Percentiles rank a stretch among this genome's conserved stretches.
Evolutionary conservation across 1,140 invertebrate genomes (phyloP).

Genomic region (Drosophila malerkotliana): DNA sequence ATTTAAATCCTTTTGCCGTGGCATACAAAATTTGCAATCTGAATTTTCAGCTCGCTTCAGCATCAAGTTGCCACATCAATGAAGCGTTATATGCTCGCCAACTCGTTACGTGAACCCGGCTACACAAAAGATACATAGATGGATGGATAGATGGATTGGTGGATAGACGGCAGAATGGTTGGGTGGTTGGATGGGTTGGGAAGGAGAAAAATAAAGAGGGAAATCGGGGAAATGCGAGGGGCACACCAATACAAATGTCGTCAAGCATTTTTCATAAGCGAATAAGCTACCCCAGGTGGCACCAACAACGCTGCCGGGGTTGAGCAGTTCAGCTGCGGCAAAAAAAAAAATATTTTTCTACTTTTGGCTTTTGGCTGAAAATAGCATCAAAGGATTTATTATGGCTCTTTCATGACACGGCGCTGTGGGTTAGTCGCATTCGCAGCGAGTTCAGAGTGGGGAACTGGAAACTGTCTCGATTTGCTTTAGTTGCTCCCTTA

Average conservation of each 20-base stretch:
- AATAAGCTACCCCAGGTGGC: conserved; percentile 50
- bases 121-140: conserved; percentile 41
- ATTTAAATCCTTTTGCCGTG: conserved; percentile 49
- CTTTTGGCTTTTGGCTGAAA: conserved; percentile 76
- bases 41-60: conserved; percentile 30
- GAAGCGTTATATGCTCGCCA: conserved; percentile 42
- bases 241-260: conserved; percentile 54
- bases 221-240: neutral
- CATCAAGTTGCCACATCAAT: conserved; percentile 51
- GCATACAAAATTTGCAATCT: conserved; percentile 35
- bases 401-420: conserved; percentile 56
- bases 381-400: conserved; percentile 81
- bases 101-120: conserved; percentile 40
- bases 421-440: conserved; percentile 24
- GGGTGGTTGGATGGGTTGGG: conserved; percentile 6
- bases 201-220: neutral
- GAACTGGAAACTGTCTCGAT: conserved; percentile 47
- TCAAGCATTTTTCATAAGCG: conserved; percentile 69
- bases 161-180: neutral
- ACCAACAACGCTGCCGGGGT: conserved; percentile 24
- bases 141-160: conserved; percentile 10
- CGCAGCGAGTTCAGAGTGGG: neutral
- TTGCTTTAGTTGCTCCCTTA: conserved; percentile 39
- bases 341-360: conserved; percentile 66
- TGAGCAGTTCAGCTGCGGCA: neutral